phyloP scores from a whole-genome alignment of 2,888 invertebrate genomes.

The Scaptomyza caliginosa region DNA sequence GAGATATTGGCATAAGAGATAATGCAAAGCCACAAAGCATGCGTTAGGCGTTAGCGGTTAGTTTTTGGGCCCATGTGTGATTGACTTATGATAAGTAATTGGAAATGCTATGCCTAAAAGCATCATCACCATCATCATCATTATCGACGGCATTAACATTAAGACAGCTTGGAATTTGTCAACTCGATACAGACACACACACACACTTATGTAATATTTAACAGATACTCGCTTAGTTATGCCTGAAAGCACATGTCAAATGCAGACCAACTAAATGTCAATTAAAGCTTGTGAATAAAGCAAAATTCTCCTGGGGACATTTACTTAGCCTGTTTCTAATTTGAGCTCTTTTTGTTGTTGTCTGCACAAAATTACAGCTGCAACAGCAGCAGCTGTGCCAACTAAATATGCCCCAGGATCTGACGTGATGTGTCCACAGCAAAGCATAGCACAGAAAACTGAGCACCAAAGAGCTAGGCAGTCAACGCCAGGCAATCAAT shows the following conservation, averaged over 20 bases:
- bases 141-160: conserved; percentile 24
- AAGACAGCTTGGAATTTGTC: conserved; percentile 6
- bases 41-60: conserved; percentile 48
- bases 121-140: conserved; percentile 8
- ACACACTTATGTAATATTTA: neutral
- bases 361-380: conserved; percentile 30
- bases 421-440: conserved; percentile 35
- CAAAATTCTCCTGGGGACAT: neutral
- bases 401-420: conserved; percentile 18
- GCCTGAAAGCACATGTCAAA: conserved; percentile 28
- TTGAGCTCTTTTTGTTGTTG: conserved; percentile 15
- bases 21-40: conserved; percentile 4
- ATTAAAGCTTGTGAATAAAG: conserved; percentile 4
- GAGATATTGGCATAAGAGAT: neutral
- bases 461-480: neutral
- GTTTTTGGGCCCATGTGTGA: conserved; percentile 34
- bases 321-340: conserved; percentile 26
- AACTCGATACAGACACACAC: neutral
- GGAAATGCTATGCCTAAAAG: conserved; percentile 20
- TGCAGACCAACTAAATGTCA: conserved; percentile 23
- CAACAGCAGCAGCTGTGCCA: conserved; percentile 23
- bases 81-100: conserved; percentile 59
- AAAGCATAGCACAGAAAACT: neutral
- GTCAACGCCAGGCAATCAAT: conserved; percentile 59
- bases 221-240: conserved; percentile 3